These are phyloP conservation scores for Melolontha melolontha DNA, from an alignment of 2,888 invertebrate species.

Conservation along the genomic window DNA sequence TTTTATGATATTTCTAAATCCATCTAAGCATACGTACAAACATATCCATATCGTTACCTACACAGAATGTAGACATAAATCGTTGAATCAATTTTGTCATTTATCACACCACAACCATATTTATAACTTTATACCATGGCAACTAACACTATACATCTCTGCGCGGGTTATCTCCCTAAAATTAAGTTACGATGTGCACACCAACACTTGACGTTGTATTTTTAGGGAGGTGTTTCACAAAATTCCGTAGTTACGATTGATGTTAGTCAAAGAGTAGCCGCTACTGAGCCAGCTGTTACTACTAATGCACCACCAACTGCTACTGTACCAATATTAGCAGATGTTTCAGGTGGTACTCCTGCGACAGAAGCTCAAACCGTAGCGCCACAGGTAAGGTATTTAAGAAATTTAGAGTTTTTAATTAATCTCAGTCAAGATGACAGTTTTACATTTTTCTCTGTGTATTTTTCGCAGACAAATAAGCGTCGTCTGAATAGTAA, in stretches of 20 bases:
- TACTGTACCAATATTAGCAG: constrained; percentile 72
- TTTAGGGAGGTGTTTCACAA: constrained; percentile 41
- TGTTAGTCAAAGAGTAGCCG: not conserved
- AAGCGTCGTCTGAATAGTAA: constrained; percentile 22
- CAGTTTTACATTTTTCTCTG: not conserved
- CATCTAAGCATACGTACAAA: constrained; percentile 2
- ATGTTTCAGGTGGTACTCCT: constrained; percentile 73
- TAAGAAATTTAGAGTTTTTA: not conserved
- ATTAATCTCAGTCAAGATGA: not conserved
- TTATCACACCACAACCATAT: constrained; percentile 14
- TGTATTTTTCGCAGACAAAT: constrained; percentile 30
- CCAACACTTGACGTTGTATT: constrained; percentile 8
- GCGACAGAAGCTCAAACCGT: constrained; percentile 46
- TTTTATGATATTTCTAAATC: not conserved
- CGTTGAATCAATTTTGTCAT: constrained; percentile 21
- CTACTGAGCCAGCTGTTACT: too few relatives aligned
- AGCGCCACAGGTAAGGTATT: constrained; percentile 13
- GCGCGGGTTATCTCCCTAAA: constrained; percentile 16
- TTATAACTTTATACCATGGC: constrained; percentile 36
- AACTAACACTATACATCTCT: constrained; percentile 42
- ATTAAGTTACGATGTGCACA: not conserved
- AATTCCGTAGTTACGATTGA: constrained; percentile 27
- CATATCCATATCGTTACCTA: not conserved
- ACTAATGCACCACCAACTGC: constrained; percentile 8
- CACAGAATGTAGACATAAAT: not conserved